These are phyloP conservation scores for Pilophorus perplexus DNA, from an alignment of 2,888 invertebrate species.

Conservation along the genomic window DNA sequence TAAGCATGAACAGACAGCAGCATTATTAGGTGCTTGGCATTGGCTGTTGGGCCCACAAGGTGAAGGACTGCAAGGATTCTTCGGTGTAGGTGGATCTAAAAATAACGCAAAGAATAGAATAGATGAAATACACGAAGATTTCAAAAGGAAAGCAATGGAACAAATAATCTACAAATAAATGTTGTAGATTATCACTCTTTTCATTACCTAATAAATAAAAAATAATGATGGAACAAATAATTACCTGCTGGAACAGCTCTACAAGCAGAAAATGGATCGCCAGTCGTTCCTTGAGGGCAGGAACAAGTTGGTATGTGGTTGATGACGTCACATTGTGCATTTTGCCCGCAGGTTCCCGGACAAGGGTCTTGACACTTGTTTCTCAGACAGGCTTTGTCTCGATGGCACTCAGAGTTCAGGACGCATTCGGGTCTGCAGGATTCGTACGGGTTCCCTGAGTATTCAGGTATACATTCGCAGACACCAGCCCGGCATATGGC, in stretches of 20 bases:
- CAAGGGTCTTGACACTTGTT: conserved; percentile 79
- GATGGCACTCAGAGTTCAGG: conserved; percentile 78
- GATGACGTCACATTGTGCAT: conserved; percentile 66
- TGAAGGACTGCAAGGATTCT: conserved; percentile 70
- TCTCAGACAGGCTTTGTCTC: conserved; percentile 68
- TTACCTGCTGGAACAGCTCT: conserved; percentile 56
- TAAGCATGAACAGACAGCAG: conserved; percentile 72
- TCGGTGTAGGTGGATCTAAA: conserved; percentile 42
- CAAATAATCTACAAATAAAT: too few species aligned
- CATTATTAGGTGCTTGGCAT: conserved; percentile 70
- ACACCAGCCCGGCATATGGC: conserved; percentile 76
- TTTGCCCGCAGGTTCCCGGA: conserved; percentile 69
- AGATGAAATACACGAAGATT: too few species aligned
- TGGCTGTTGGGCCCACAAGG: conserved; percentile 78
- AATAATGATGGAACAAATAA: too few species aligned
- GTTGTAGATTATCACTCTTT: too few species aligned
- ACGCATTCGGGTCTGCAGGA: conserved; percentile 80
- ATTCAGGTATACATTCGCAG: conserved; percentile 76
- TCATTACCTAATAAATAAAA: too few species aligned
- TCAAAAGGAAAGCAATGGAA: too few species aligned
- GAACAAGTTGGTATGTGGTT: conserved; percentile 61
- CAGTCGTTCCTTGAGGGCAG: conserved; percentile 58
- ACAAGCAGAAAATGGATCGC: conserved; percentile 60
- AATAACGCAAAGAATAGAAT: too few species aligned
- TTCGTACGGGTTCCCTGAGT: conserved; percentile 81